A percentile compares a stretch with the other conserved stretches of the same genome.
These are phyloP conservation scores for Trinorchestia longiramus DNA, from an alignment of 1,140 invertebrate species.

Conservation along the genomic window DNA sequence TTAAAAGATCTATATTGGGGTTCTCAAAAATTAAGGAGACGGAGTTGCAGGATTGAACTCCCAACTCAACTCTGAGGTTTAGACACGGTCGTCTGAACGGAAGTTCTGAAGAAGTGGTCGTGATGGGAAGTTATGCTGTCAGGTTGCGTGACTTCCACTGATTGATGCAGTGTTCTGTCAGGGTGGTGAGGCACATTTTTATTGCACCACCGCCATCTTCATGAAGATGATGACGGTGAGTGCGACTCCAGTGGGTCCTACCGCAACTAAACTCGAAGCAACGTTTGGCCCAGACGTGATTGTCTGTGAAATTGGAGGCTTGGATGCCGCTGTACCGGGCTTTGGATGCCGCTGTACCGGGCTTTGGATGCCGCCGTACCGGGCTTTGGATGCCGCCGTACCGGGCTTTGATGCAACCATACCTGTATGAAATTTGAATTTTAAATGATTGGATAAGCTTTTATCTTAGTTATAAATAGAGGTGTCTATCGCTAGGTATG, in stretches of 20 bases:
- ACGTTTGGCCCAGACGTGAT: not conserved
- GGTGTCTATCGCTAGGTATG: not conserved
- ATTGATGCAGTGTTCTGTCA: not conserved
- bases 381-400: too few species aligned
- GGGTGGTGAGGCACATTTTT: not conserved
- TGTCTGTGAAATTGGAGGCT: not conserved
- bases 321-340: too few species aligned
- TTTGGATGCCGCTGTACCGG: too few species aligned
- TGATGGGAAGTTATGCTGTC: not conserved
- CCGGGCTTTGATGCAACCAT: not conserved
- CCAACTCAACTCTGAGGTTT: too few species aligned
- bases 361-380: too few species aligned
- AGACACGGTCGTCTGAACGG: not conserved
- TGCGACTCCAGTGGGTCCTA: not conserved
- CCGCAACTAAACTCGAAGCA: not conserved
- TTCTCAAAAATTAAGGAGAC: too few species aligned
- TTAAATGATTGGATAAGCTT: not conserved
- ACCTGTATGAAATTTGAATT: not conserved
- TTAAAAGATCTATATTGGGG: too few species aligned
- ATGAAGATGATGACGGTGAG: not conserved
- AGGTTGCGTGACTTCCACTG: not conserved
- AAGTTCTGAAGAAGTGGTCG: not conserved
- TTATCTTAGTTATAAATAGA: not conserved
- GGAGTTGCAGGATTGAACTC: too few species aligned
- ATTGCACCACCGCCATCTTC: not conserved